Evolutionary conservation across 2,113 vertebrate genomes (phyloP).

Genomic region (Mus pahari): DNA sequence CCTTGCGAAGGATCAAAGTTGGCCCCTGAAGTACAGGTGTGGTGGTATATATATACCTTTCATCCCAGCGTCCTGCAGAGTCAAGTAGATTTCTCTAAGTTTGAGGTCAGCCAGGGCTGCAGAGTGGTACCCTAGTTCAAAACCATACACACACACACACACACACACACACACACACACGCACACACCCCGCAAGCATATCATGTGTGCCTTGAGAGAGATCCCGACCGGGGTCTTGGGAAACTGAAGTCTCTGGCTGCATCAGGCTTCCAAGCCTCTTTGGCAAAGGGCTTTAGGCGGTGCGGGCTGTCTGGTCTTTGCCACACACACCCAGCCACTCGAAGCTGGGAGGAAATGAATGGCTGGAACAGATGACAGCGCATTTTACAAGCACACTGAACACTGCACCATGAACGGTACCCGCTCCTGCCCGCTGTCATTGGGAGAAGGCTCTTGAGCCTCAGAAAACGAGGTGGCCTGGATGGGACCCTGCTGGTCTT

Average conservation of each 20-base stretch:
- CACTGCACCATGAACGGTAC: not conserved
- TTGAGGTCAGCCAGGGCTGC: not conserved
- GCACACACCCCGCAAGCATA: not conserved
- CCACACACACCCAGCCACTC: no score
- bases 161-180: no score
- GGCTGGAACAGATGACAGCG: not conserved
- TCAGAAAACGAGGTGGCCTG: not conserved
- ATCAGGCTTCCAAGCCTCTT: no score
- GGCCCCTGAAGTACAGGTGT: rapidly evolving
- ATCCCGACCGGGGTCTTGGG: not conserved
- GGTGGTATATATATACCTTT: not conserved
- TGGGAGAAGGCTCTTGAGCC: no score
- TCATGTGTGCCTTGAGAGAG: not conserved
- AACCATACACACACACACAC: not conserved
- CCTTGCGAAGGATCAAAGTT: not conserved
- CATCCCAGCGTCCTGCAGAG: not conserved
- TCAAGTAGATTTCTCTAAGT: not conserved
- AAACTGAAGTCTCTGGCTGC: not conserved
- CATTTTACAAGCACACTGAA: not conserved
- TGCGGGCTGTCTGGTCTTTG: not conserved
- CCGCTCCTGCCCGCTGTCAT: not conserved
- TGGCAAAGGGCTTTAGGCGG: not conserved
- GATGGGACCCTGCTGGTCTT: not conserved
- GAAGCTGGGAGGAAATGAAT: not conserved
- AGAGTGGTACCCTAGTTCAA: not conserved